Base-by-base conservation (phyloP, 2,113 vertebrate species). In the Argyrosomus japonicus region DNA sequence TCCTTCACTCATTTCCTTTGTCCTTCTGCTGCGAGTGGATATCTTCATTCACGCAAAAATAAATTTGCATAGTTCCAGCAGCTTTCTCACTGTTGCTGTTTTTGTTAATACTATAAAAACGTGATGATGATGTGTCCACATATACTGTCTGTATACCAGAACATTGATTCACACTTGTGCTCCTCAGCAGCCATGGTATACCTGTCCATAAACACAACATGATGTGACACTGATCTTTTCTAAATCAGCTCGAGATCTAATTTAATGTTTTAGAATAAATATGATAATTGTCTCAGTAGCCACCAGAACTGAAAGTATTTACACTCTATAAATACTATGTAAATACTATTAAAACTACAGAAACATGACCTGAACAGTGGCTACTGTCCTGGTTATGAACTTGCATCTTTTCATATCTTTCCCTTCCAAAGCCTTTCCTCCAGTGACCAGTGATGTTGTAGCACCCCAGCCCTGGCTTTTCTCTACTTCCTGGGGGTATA, bases 321-420 rank as follows among this genome's bases (percentile, higher is more conserved):
- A 50, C 3, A 50, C 6, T 18, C 45, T 11, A 13, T 17, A 43
- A 65, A 50, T 12, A 5, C 7, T 29, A 10, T 1, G 21, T 17
- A 43, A 65, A 50, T 12, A 5, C 7, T 29, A 10, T 1, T 6
- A 6, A 32, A n/a, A 13, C 5, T n/a, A n/a, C 4, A 23, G 0
- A 63, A 5, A 50, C 27, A 13, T 27, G 15, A 43, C 54, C 13
- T 68, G 5, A 61, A 51, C 21, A 19, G 4, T 54, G 23, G 1
- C 43, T 54, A 1, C 5, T 45, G 47, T 43, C 25, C 47, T 75
- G 14, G 29, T 79, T 62, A 48, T 96, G 95, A 95, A 95, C 95
- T 95, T 95, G 95, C 96, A 96, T 97, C 96, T 97, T 96, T 97
- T 96, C 95, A 93, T 58, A 40, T 70, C 19, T 65, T 75, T 77